phyloP scores from a whole-genome alignment of 2,888 invertebrate genomes.

The Pristionchus maxplancki region DNA sequence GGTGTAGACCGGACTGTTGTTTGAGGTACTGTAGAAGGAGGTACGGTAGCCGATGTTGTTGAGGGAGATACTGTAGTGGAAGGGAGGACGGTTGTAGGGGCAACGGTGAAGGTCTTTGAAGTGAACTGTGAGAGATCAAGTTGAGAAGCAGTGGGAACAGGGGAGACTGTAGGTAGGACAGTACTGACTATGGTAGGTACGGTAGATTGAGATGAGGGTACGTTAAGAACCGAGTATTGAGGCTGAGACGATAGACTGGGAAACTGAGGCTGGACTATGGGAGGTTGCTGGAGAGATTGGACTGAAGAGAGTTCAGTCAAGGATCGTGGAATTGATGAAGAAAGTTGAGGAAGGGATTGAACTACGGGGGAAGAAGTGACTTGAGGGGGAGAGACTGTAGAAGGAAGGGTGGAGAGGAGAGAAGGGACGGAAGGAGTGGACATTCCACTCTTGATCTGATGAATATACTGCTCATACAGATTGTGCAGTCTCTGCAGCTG shows the following conservation, averaged over 20 bases:
- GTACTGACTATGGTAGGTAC: neutral
- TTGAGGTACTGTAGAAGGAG: neutral
- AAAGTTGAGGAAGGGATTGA: neutral
- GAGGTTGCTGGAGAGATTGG: neutral
- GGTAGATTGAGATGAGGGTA: neutral
- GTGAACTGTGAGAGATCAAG: neutral
- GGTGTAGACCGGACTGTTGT: conserved; percentile 31
- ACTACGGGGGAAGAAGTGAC: neutral
- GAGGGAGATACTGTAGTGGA: conserved; percentile 14
- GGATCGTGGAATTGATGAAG: neutral
- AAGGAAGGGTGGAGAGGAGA: neutral
- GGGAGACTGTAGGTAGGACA: neutral
- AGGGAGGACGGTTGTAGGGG: neutral
- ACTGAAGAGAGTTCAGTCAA: neutral
- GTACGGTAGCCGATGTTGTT: neutral
- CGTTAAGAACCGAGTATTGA: neutral
- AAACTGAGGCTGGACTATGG: neutral
- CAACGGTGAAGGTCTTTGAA: neutral
- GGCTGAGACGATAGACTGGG: neutral
- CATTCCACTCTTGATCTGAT: neutral
- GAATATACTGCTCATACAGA: neutral
- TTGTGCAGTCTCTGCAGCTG: neutral
- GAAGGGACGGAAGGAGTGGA: neutral
- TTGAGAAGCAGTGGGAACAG: neutral
- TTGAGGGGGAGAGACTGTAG: neutral